These are phyloP conservation scores for Paedocypris micromegethes DNA, from an alignment of 2,797 vertebrate species.

Conservation along the genomic window DNA sequence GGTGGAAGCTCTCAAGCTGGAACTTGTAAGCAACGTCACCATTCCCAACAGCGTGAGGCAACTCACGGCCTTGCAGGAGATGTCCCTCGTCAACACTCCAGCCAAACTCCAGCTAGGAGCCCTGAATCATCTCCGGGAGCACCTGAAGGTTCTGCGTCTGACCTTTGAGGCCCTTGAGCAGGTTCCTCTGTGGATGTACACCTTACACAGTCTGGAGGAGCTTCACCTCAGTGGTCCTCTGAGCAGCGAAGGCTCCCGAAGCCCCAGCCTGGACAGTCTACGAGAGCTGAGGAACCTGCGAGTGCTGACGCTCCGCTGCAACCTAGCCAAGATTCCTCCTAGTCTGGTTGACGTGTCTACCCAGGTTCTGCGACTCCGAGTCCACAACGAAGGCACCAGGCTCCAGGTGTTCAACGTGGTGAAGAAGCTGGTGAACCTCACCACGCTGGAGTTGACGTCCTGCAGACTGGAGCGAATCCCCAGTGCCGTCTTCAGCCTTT, in stretches of 20 bases:
- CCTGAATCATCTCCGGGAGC: conserved; percentile 71
- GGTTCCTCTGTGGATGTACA: conserved; percentile 81
- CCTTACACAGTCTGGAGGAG: conserved; percentile 75
- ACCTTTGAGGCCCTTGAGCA: conserved; percentile 73
- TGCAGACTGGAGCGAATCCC: conserved; percentile 84
- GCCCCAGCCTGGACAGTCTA: conserved; percentile 71
- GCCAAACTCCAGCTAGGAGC: conserved; percentile 75
- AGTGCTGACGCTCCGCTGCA: conserved; percentile 69
- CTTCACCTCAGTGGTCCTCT: conserved; percentile 76
- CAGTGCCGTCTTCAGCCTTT: conserved; percentile 81
- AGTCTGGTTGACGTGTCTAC: conserved; percentile 68
- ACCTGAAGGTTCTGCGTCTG: conserved; percentile 74
- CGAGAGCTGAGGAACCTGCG: conserved; percentile 77
- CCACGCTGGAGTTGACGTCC: conserved; percentile 74
- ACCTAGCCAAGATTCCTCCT: conserved; percentile 77
- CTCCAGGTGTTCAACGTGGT: conserved; percentile 78
- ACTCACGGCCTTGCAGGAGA: conserved; percentile 73
- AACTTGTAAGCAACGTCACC: conserved; percentile 74
- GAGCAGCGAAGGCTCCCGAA: conserved; percentile 68
- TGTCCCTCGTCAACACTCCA: conserved; percentile 74
- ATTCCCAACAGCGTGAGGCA: conserved; percentile 73
- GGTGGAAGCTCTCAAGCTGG: conserved; percentile 79
- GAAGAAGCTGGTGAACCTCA: conserved; percentile 75
- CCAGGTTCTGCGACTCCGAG: conserved; percentile 72
- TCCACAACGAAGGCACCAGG: conserved; percentile 76